These are phyloP conservation scores for Coptotermes formosanus DNA, from an alignment of 1,140 invertebrate species.

Conservation along the genomic window DNA sequence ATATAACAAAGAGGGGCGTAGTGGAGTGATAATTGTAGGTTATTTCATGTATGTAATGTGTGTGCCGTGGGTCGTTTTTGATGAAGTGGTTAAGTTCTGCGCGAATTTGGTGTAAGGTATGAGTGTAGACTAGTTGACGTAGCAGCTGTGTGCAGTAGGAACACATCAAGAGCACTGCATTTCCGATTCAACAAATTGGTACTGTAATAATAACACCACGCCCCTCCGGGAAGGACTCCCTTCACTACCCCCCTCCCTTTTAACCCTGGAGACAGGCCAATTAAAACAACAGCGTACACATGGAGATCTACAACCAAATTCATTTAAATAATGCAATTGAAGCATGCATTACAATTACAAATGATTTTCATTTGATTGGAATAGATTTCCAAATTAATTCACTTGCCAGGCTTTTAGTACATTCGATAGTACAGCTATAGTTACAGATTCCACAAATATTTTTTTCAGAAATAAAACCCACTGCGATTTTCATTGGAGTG, in stretches of 20 bases:
- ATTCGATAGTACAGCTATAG: background rate
- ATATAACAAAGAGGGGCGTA: too few relatives aligned
- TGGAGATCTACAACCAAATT: background rate
- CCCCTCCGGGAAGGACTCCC: background rate
- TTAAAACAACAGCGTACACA: slow-evolving; percentile 7
- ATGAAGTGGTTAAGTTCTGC: too few relatives aligned
- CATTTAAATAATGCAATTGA: slow-evolving; percentile 18
- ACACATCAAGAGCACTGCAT: background rate
- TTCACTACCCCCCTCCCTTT: background rate
- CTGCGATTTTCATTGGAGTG: background rate
- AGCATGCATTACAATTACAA: slow-evolving; percentile 17
- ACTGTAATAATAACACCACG: background rate
- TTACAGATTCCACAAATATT: background rate
- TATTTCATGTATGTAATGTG: too few relatives aligned
- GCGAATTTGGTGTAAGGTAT: too few relatives aligned
- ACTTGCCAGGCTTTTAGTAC: background rate
- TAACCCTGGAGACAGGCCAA: slow-evolving; percentile 11
- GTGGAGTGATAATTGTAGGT: too few relatives aligned
- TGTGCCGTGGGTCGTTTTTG: too few relatives aligned
- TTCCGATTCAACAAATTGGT: too few relatives aligned
- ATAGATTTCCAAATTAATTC: slow-evolving; percentile 15
- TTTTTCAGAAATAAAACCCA: background rate
- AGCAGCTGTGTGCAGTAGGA: background rate
- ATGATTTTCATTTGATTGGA: slow-evolving; percentile 10
- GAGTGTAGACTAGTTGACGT: too few relatives aligned